Percentiles rank a stretch among this genome's conserved stretches.
Conservation (phyloP, 2,888 invertebrate genomes). For the Pammene aurita region DNA sequence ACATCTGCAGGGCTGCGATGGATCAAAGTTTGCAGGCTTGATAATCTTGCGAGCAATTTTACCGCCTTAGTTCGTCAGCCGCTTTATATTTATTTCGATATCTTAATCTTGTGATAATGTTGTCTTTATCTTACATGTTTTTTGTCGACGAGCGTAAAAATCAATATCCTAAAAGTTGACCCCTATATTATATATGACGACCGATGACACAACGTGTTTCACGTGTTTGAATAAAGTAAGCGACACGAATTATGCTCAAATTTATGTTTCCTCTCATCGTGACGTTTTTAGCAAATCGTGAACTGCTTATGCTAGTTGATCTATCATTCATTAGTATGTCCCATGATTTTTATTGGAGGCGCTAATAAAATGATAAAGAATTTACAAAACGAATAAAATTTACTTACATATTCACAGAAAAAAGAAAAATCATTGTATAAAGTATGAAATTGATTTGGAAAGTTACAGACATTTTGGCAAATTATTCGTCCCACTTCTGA, state of each 20-base stretch:
- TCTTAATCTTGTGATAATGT: background rate
- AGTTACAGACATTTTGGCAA: background rate
- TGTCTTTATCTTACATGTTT: background rate
- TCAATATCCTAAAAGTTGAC: constrained; percentile 16
- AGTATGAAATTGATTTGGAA: too few relatives aligned
- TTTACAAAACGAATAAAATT: too few relatives aligned
- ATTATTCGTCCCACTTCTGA: constrained; percentile 15
- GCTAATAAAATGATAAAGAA: too few relatives aligned
- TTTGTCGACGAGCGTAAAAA: background rate
- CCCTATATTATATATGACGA: constrained; percentile 27
- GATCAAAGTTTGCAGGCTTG: constrained; percentile 11
- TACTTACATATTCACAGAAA: too few relatives aligned
- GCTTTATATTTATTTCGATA: constrained; percentile 1
- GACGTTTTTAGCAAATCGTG: constrained; percentile 31
- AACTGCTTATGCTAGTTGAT: constrained; percentile 15
- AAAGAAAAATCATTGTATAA: too few relatives aligned
- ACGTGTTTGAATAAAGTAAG: constrained; percentile 29
- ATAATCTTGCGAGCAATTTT: constrained; percentile 4
- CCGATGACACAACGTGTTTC: constrained; percentile 35
- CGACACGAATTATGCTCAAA: constrained; percentile 30
- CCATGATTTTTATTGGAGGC: constrained; percentile 12
- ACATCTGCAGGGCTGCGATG: background rate
- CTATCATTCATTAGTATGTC: constrained; percentile 13
- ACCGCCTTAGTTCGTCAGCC: background rate
- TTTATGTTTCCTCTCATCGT: constrained; percentile 33